Evolutionary conservation across 2,797 vertebrate species (phyloP).

Genomic region (Pseudotriccus pelzelni): DNA sequence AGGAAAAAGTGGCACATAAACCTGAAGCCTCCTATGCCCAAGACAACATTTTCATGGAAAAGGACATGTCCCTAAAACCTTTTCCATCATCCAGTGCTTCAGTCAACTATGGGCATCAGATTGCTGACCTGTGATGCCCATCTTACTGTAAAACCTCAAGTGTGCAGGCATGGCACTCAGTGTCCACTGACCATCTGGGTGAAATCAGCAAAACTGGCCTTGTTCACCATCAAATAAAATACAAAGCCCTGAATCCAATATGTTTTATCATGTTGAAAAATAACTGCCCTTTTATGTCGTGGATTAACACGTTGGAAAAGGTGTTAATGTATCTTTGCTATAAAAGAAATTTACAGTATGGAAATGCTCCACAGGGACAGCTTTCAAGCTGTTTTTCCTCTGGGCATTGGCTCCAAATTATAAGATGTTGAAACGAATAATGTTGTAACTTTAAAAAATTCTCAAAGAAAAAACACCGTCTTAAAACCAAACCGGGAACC

Average conservation of each 20-base stretch:
- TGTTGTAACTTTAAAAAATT: background rate
- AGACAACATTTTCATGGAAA: background rate
- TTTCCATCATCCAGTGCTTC: background rate
- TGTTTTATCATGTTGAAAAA: background rate
- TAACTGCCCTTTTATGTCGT: fast-evolving
- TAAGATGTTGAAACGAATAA: background rate
- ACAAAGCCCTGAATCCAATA: background rate
- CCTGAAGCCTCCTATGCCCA: background rate
- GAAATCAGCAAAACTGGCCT: background rate
- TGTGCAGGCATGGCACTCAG: background rate
- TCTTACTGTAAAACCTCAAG: background rate
- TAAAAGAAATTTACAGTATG: background rate
- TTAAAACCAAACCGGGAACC: background rate
- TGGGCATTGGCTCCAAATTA: background rate
- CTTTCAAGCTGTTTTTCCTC: background rate
- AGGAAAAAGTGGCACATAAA: background rate
- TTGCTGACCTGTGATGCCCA: background rate
- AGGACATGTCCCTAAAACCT: background rate
- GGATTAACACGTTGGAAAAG: background rate
- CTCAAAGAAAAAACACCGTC: background rate
- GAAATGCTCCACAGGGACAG: background rate
- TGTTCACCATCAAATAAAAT: background rate
- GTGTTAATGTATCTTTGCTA: background rate
- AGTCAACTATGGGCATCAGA: background rate
- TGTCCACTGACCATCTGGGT: background rate